Evolutionary conservation across 1,140 invertebrate species (phyloP), one percentile per base, ranked within the genome.

Genomic region (Drosophila burlai): DNA sequence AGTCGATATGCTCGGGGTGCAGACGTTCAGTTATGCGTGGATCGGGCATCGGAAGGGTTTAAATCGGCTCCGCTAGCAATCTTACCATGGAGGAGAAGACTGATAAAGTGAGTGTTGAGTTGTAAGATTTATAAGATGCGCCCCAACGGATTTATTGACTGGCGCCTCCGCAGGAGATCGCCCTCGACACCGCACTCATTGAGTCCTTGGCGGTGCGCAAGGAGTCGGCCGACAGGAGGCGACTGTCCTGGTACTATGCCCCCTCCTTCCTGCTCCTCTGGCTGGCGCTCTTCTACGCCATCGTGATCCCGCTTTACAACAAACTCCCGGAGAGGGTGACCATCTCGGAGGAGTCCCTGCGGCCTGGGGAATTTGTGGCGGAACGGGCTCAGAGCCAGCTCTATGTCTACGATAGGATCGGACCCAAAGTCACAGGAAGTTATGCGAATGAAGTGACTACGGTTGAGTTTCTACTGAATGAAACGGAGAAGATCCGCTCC

Each of bases 341-440:
- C 11, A 50, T 91, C 16, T n/a, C 66, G 3, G 36, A 78, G 5
- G 80, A 91, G 40, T 47, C 71, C 4, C 42, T 57, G 0, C 49
- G 75, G 2, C 73, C 66, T 0, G 82, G 76, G 8, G 40, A 74
- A 24, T 92, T 92, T 21, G 80, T 93, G 34, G 76, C 80, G 0
- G 92, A 93, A 47, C 65, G 83, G 11, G 91, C 92, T 0, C 75
- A 90, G 38, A 45, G 50, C 8, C 76, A 96, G 80, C 93, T 97
- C 4, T 91, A 94, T n/a, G 94, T 95, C 67, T 94, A 97, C 50
- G 96, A 96, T 3, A 94, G 94, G 11, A 94, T 97, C 46, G 96
- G 96, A 0, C 96, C 96, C 18, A 93, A 96, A 82, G 93, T 95
- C 5, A 93, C 94, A 13, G 95, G 95, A 21, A 96, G 95, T 79